A percentile compares a stretch with the other conserved stretches of the same genome.
These are phyloP conservation scores for Luffia ferchaultella DNA, from an alignment of 2,888 invertebrate genomes.

Conservation along the genomic window DNA sequence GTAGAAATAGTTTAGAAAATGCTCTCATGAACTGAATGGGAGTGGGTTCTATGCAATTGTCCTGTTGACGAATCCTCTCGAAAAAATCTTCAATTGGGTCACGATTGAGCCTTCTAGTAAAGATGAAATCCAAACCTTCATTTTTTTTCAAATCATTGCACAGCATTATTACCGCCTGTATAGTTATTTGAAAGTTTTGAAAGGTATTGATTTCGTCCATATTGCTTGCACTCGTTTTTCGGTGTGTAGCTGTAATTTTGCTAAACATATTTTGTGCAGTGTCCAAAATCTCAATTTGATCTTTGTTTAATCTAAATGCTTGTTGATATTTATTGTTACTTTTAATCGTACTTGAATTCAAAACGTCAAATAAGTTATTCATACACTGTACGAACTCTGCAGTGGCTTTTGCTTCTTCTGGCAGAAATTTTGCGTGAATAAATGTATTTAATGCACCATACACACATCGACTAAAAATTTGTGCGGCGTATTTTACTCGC, in stretches of 20 bases:
- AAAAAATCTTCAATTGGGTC: constrained; percentile 8
- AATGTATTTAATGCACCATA: constrained; percentile 10
- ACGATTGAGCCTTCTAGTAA: constrained; percentile 8
- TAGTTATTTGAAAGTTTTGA: constrained; percentile 10
- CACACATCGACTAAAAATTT: constrained; percentile 9
- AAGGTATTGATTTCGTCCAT: constrained; percentile 9
- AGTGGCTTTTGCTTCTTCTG: constrained; percentile 13
- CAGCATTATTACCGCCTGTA: constrained; percentile 9
- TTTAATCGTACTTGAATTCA: constrained; percentile 12
- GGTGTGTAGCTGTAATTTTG: constrained; percentile 3
- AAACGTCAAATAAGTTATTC: constrained; percentile 11
- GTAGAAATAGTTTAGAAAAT: background rate
- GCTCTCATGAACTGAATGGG: constrained; percentile 10
- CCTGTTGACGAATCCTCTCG: constrained; percentile 10
- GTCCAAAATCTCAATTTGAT: constrained; percentile 7
- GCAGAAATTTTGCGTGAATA: constrained; percentile 5
- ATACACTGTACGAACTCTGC: constrained; percentile 11
- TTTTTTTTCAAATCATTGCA: constrained; percentile 8
- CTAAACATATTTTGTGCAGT: constrained; percentile 9
- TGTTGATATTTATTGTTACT: constrained; percentile 8
- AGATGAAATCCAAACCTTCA: constrained; percentile 6
- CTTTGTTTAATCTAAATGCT: constrained; percentile 5
- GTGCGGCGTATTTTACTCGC: constrained; percentile 10
- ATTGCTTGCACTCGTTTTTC: constrained; percentile 7
- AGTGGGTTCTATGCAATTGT: constrained; percentile 7